phyloP scores from a whole-genome alignment of 2,113 vertebrate species.

The Dryoscopus gambensis region DNA sequence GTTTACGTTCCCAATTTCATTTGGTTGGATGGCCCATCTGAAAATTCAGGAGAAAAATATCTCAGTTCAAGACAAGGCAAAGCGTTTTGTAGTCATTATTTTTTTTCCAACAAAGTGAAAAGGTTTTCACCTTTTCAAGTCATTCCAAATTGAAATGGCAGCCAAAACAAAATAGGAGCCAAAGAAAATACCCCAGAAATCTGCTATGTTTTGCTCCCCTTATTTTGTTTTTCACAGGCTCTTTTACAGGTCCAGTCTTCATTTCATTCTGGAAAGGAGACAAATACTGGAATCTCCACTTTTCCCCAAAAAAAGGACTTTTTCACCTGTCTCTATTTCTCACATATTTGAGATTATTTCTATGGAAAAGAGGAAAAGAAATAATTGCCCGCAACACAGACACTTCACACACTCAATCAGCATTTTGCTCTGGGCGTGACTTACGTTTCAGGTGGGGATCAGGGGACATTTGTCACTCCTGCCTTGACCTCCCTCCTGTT shows the following conservation, averaged over 20 bases:
- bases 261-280: neutral
- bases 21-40: neutral
- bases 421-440: neutral
- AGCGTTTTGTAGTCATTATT: neutral
- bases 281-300: neutral
- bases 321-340: neutral
- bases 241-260: neutral
- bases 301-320: rapidly evolving
- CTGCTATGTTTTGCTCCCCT: neutral
- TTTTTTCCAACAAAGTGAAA: neutral
- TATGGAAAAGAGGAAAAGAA: neutral
- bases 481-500: neutral
- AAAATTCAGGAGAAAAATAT: neutral
- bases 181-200: neutral
- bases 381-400: neutral
- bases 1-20: neutral
- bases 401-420: neutral
- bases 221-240: neutral
- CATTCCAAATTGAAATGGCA: neutral
- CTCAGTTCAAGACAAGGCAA: neutral
- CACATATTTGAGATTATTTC: neutral
- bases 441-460: neutral
- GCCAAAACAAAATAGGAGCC: conserved; percentile 13
- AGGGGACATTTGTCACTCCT: neutral
- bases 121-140: neutral